Base-by-base conservation (phyloP, 2,797 vertebrate species). In the Manis pentadactyla region DNA sequence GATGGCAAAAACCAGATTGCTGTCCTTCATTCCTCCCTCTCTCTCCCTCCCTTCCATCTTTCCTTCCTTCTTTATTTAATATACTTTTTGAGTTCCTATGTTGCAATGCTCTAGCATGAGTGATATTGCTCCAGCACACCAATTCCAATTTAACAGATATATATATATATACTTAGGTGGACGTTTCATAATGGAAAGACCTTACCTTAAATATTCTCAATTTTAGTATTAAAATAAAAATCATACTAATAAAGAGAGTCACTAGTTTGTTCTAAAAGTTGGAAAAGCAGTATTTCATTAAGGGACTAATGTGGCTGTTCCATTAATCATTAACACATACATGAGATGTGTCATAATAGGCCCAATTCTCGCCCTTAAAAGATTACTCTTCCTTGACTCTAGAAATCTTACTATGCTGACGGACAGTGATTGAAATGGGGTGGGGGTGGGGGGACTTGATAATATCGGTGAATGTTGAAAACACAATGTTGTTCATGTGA, bases 211-310 rank as follows among this genome's bases (percentile, higher is more conserved):
- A 46, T 19, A 59, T 27, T 79, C 13, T 66, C 75, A 46, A 75
- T 81, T 59, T n/a, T 75, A 85, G 63, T 84, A 31, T 73, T 79
- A 93, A 46, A 85, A 85, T 88, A 88, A 94, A 90, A 11, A 69
- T 84, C 15, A 51, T 27, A 69, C 46, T 92, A 53, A 71, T 84
- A 91, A 39, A 25, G 46, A 96, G 15, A 93, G n/a, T 51, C 59
- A 39, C 59, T 64, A 71, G 29, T 94, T 78, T 66, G 19, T 78
- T 77, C 17, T 68, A 88, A 87, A 95, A 73, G 49, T 49, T 77
- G 61, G 55, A 71, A 92, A 92, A 42, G 29, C 49, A 84, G 4
- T 14, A 64, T 90, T 87, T 77, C 29, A 63, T 83, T 68, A 74
- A 37, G 71, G 71, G 29, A 27, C 4, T 61, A 66, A 68, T n/a